These are phyloP conservation scores for Colletes latitarsis DNA, from an alignment of 1,140 invertebrate genomes.

Conservation along the genomic window DNA sequence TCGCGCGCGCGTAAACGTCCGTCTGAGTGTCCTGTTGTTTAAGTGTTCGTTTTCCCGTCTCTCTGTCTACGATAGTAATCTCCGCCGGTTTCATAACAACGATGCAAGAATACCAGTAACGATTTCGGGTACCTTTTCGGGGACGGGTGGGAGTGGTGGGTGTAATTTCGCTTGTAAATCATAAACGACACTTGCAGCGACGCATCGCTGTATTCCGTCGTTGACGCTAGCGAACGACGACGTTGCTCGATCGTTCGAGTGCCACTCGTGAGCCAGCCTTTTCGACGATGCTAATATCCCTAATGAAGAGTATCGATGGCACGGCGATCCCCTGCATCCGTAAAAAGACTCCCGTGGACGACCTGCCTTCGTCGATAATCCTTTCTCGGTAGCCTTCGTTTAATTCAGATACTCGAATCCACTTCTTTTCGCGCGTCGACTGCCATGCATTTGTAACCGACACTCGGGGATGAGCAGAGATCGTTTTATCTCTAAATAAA, in stretches of 20 bases:
- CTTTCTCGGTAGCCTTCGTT: background rate
- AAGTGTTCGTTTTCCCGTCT: constrained; percentile 49
- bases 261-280: constrained; percentile 2
- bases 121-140: constrained; percentile 16
- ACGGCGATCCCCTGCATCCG: background rate
- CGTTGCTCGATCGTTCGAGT: constrained; percentile 18
- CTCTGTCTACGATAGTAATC: constrained; percentile 54
- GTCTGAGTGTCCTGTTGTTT: constrained; percentile 36
- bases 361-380: background rate
- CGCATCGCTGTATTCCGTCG: background rate
- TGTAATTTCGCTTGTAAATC: constrained; percentile 28
- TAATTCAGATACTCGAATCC: too few relatives aligned
- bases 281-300: constrained; percentile 34
- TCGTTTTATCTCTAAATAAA: too few relatives aligned
- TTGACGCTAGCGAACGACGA: background rate
- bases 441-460: too few relatives aligned
- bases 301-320: constrained; percentile 3
- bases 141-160: background rate
- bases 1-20: constrained; percentile 23
- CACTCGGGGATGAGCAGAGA: too few relatives aligned
- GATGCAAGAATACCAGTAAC: constrained; percentile 43
- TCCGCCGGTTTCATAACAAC: constrained; percentile 66
- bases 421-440: too few relatives aligned
- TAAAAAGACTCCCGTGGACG: background rate
- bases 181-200: constrained; percentile 2